Evolutionary conservation across 1,140 invertebrate genomes (phyloP).

Genomic region (Arctopsyche grandis): DNA sequence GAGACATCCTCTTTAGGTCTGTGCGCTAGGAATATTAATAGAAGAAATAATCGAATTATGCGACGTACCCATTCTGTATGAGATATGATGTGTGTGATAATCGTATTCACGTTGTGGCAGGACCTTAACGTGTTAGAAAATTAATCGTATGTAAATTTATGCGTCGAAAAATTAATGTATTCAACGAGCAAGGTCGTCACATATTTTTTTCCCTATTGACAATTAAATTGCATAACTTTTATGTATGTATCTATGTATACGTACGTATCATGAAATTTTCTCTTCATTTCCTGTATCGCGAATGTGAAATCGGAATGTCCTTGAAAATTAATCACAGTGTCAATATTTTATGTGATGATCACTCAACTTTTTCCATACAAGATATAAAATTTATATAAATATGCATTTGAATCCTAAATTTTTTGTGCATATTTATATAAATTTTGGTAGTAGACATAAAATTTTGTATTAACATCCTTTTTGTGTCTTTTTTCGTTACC

Average conservation of each 20-base stretch:
- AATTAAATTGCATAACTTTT: constrained; percentile 10
- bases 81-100: background rate
- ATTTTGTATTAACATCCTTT: too few relatives aligned
- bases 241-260: background rate
- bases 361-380: too few relatives aligned
- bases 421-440: too few relatives aligned
- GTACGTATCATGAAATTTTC: background rate
- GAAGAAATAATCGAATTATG: background rate
- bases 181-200: constrained; percentile 6
- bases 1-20: constrained; percentile 15
- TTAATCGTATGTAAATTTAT: background rate
- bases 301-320: background rate
- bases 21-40: background rate
- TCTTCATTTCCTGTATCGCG: background rate
- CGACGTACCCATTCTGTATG: too few relatives aligned
- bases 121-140: background rate
- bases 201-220: background rate
- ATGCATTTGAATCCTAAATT: too few relatives aligned
- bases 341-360: too few relatives aligned
- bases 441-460: too few relatives aligned
- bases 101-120: background rate
- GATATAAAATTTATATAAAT: too few relatives aligned
- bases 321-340: background rate
- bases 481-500: too few relatives aligned
- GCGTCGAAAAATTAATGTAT: constrained; percentile 14